A percentile compares a stretch with the other conserved stretches of the same genome.
Evolutionary conservation across 2,113 vertebrate species (phyloP).

Genomic region (Platysteira castanea): DNA sequence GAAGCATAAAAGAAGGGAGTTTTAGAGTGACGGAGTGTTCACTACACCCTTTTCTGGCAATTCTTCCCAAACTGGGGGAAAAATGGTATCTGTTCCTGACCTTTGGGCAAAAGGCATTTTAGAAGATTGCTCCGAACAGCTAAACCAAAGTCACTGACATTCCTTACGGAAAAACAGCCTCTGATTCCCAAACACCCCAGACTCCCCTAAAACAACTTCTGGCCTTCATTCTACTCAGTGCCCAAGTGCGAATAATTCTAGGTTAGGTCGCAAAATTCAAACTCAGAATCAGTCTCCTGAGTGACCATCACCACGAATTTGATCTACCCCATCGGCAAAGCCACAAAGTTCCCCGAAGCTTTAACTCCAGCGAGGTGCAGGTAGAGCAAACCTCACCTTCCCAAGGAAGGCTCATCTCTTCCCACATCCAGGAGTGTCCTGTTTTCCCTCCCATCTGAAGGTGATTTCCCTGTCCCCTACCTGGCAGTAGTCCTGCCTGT

Average conservation of each 20-base stretch:
- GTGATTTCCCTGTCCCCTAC: not conserved
- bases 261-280: not conserved
- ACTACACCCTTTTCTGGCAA: not conserved
- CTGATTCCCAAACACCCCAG: not conserved
- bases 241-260: rapidly evolving
- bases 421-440: not conserved
- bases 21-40: not conserved
- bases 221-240: not conserved
- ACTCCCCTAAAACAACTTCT: not conserved
- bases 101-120: not conserved
- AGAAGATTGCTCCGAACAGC: not conserved
- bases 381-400: not conserved
- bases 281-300: not conserved
- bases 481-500: not conserved
- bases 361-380: rapidly evolving
- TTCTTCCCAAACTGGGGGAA: not conserved
- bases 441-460: not conserved
- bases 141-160: not conserved
- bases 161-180: not conserved
- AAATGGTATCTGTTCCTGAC: not conserved
- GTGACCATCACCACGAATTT: not conserved
- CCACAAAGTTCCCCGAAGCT: not conserved
- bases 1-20: not conserved
- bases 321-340: not conserved
- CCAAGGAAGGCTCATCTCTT: not conserved